These are phyloP conservation scores for Chrysina gloriosa DNA, from an alignment of 2,888 invertebrate species.

Conservation along the genomic window DNA sequence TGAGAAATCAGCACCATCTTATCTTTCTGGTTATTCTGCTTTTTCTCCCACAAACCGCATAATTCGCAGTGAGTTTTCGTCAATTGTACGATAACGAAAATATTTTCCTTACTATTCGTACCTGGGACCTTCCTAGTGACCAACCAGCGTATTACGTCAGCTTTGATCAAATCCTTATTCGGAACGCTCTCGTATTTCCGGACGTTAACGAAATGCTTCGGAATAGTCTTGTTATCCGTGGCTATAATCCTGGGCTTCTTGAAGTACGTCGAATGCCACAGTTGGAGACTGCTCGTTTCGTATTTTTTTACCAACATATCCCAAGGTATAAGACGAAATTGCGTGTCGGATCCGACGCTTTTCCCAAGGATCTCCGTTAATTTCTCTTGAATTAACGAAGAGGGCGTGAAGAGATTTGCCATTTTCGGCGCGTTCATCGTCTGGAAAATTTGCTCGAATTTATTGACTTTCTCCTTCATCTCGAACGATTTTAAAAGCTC, in stretches of 20 bases:
- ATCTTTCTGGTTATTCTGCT: slow-evolving; percentile 38
- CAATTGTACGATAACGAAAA: slow-evolving; percentile 56
- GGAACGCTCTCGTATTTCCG: slow-evolving; percentile 44
- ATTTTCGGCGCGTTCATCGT: neutral
- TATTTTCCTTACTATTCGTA: slow-evolving; percentile 51
- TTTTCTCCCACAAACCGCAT: slow-evolving; percentile 59
- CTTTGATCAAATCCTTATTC: slow-evolving; percentile 40
- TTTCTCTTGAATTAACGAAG: slow-evolving; percentile 38
- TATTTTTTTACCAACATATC: slow-evolving; percentile 45
- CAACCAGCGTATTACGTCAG: slow-evolving; percentile 59
- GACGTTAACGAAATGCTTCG: slow-evolving; percentile 55
- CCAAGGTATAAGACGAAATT: slow-evolving; percentile 52
- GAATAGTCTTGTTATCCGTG: slow-evolving; percentile 44
- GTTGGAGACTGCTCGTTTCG: slow-evolving; percentile 42
- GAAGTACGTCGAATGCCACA: slow-evolving; percentile 50
- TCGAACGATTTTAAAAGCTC: neutral
- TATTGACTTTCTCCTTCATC: neutral
- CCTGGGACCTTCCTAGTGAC: slow-evolving; percentile 52
- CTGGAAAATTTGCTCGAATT: slow-evolving; percentile 32
- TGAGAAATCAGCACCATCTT: slow-evolving; percentile 24
- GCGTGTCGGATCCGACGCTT: slow-evolving; percentile 29
- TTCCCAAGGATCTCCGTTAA: slow-evolving; percentile 43
- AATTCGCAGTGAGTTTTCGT: slow-evolving; percentile 56
- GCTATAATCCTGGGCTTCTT: slow-evolving; percentile 46
- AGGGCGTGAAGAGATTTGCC: slow-evolving; percentile 36